These are phyloP conservation scores for Perizoma affinitatum DNA, from an alignment of 2,888 invertebrate genomes.

Conservation along the genomic window DNA sequence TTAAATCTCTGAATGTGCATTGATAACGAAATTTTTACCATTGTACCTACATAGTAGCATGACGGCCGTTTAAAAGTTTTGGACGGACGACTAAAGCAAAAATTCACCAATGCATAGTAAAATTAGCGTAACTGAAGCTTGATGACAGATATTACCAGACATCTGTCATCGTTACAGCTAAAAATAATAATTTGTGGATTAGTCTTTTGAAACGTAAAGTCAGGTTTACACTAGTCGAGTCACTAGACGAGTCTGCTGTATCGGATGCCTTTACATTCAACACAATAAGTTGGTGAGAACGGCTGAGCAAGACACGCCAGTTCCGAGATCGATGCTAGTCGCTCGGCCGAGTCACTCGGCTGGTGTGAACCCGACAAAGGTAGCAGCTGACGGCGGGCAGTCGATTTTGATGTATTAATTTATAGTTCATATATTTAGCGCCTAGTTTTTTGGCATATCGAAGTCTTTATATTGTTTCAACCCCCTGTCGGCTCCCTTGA, in stretches of 20 bases:
- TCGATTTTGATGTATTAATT: conserved; percentile 63
- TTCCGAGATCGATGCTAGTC: too few relatives aligned
- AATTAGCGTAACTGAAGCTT: neutral
- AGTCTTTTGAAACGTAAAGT: conserved; percentile 5
- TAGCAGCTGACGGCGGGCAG: conserved; percentile 50
- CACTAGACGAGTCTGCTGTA: neutral
- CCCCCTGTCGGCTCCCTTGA: conserved; percentile 55
- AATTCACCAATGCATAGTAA: conserved; percentile 2
- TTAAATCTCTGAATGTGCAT: neutral
- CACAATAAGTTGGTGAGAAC: too few relatives aligned
- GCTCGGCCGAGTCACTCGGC: conserved; percentile 17
- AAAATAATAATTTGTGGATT: neutral
- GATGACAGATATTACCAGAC: neutral
- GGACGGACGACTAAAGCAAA: neutral
- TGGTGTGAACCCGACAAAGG: conserved; percentile 30
- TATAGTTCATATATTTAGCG: conserved; percentile 44
- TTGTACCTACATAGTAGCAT: neutral
- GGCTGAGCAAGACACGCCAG: too few relatives aligned
- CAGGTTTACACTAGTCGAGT: conserved; percentile 15
- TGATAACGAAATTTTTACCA: neutral
- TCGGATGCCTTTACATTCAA: too few relatives aligned
- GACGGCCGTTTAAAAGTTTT: neutral
- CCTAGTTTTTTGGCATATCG: conserved; percentile 33
- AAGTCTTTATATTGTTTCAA: conserved; percentile 45
- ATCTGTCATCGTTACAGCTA: neutral